Evolutionary conservation across 2,113 vertebrate species (phyloP), one percentile per base, ranked within the genome.

Genomic region (Prolemur simus): DNA sequence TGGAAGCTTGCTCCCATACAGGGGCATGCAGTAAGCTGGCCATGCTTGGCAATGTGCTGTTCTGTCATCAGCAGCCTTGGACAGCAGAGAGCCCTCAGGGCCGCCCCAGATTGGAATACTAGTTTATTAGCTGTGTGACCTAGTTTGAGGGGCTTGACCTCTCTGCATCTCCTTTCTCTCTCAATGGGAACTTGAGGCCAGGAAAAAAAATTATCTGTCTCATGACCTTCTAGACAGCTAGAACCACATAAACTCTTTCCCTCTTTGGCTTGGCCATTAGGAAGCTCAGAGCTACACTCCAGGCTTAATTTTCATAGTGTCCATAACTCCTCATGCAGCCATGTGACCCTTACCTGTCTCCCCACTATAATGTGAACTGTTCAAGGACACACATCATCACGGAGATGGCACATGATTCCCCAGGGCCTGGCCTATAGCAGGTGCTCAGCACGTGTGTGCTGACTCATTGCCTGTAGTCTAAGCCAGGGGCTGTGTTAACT

Each of bases 11-110:
- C 34, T 54, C 47, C 34, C 77, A 58, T 13, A 13, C 56, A 85
- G n/a, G 14, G 37, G 32, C 29, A 32, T 1, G 0, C 3, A 76
- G 0, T 4, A 49, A 34, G 21, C 15, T 15, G 5, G 34, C 23
- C 6, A 1, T n/a, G 29, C n/a, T 6, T 3, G 4, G 29, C 23
- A 7, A 14, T 5, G 5, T 11, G 45, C n/a, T 64, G 3, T 37
- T 23, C 71, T 52, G 29, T 56, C 27, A 20, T 60, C 14, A 5
- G 47, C 42, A 52, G 42, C 17, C 32, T 15, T 13, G 9, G 32
- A 32, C 13, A 25, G 14, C 37, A 52, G 27, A 71, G 68, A 32
- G 63, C 23, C 27, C 21, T 21, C 12, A 64, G 42, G 58, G 25
- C 4, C 4, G 25, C 1, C 58, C 11, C 25, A 27, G 58, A 27